Base-by-base conservation (phyloP, 1,140 invertebrate species). In the Aricia agestis region DNA sequence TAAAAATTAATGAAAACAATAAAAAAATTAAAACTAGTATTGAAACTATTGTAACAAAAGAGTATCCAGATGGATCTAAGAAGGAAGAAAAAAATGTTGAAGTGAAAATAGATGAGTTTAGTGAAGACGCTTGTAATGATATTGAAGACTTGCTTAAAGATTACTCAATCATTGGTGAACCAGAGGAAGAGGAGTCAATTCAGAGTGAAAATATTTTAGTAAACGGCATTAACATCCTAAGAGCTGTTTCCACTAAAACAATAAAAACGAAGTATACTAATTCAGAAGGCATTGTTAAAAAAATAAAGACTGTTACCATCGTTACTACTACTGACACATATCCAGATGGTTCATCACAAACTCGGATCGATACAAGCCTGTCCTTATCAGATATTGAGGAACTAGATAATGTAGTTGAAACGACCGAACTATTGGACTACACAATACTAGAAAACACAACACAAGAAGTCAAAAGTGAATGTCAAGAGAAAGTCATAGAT, bases 261-360 rank as follows among this genome's bases (percentile, higher is more conserved):
- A 74, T 83, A 1, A 91, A 88, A 82, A 89, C 83, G 31, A 91
- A 84, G 72, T 88, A 90, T 74, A 78, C 78, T n/a, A 83, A 92
- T 81, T 72, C 71, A 42, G 45, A 83, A 68, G 81, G 80, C 36
- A 76, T 76, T 67, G 72, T 87, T 15, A 82, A 76, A 69, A 92
- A 92, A 82, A 70, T 92, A 57, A 92, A 92, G 76, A 91, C 80
- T 6, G 82, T 84, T 11, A 86, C 82, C 68, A 84, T 78, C 59
- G 71, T 90, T 11, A 89, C 87, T 15, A 92, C 88, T 19, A 89
- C 86, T 58, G 90, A 92, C 75, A 80, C 85, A 67, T 92, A 90
- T 77, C 90, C 91, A 18, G 90, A 92, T 76, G 89, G 89, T 57
- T 92, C 88, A 57, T 84, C 89, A n/a, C 83, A 80, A 70, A 87